Evolutionary conservation across 2,797 vertebrate genomes (phyloP), one percentile per base, ranked within the genome.

Genomic region (Gymnocypris eckloni): DNA sequence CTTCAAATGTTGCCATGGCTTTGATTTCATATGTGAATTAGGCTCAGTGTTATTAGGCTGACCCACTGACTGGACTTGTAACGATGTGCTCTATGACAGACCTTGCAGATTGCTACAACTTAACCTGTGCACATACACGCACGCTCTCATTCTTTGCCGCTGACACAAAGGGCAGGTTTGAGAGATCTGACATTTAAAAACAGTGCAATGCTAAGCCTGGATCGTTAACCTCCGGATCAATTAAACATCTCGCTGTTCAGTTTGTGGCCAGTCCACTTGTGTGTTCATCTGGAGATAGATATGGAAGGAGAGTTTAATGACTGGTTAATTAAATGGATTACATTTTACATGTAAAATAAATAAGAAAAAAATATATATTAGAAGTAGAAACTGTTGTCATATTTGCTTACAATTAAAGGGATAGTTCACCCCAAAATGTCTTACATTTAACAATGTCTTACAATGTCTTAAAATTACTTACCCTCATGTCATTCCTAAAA

Each of bases 131-230:
- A 54, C 85, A 71, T 56, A 78, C 61, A 41, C 39, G 18, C 56
- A 75, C 33, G 2, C 77, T 86, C 82, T 86, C 79, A 76, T 81
- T 71, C 64, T 81, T 45, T 56, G 84, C 75, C 16, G 75, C 79
- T 83, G 86, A 90, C 87, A 90, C 84, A 89, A 89, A 90, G 89
- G 87, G 86, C 86, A 87, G 82, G 88, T 89, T 87, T 89, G 89
- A 83, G 87, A 90, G 89, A 77, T 89, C 87, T 90, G 89, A 87
- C 89, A 90, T 90, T 90, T 90, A 87, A 87, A 88, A 90, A 82
- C 85, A 87, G 81, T 28, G 22, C 64, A 80, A 67, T 75, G 82
- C 81, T 84, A 81, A 77, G 86, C 54, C 86, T 87, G 88, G 86
- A 89, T 89, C 82, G 86, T 90, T 89, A 90, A 89, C 84, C 88